Percentiles rank a stretch among this genome's conserved stretches.
Conservation (phyloP, 1,140 invertebrate species). For the Phenacoccus solenopsis region DNA sequence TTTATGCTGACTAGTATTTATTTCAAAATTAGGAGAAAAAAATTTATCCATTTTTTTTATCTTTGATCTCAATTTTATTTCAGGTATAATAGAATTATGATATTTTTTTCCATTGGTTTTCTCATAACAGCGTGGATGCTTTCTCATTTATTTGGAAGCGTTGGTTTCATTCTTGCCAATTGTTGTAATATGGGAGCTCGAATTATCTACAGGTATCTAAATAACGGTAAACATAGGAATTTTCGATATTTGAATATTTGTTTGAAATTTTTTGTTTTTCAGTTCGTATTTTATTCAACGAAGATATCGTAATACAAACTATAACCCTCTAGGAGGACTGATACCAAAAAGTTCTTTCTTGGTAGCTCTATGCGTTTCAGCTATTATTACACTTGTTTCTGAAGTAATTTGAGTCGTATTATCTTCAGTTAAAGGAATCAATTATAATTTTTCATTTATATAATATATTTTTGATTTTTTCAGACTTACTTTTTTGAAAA, state of each 20-base stretch:
- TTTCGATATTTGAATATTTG: slow-evolving; percentile 27
- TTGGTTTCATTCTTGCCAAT: slow-evolving; percentile 90
- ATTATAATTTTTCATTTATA: too few species aligned
- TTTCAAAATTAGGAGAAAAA: slow-evolving; percentile 83
- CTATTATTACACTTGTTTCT: slow-evolving; percentile 48
- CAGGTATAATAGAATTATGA: slow-evolving; percentile 78
- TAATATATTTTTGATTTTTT: slow-evolving; percentile 26
- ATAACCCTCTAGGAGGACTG: slow-evolving; percentile 52
- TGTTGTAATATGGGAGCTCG: slow-evolving; percentile 82
- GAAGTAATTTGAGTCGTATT: slow-evolving; percentile 37
- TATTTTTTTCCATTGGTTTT: slow-evolving; percentile 75
- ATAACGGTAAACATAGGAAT: slow-evolving; percentile 37
- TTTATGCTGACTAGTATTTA: too few species aligned
- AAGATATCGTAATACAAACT: slow-evolving; percentile 47
- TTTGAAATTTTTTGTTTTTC: slow-evolving; percentile 33
- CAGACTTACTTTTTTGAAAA: slow-evolving; percentile 41
- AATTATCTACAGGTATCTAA: slow-evolving; percentile 53
- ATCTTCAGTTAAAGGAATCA: slow-evolving; percentile 26
- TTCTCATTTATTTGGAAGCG: slow-evolving; percentile 64
- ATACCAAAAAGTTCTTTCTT: slow-evolving; percentile 54
- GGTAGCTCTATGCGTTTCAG: slow-evolving; percentile 43
- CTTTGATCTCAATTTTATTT: slow-evolving; percentile 53
- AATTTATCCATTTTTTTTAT: slow-evolving; percentile 53
- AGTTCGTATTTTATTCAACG: slow-evolving; percentile 54
- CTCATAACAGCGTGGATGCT: slow-evolving; percentile 66